These are phyloP conservation scores for Sebastes trivittatus DNA, from an alignment of 2,797 vertebrate species.

Conservation along the genomic window DNA sequence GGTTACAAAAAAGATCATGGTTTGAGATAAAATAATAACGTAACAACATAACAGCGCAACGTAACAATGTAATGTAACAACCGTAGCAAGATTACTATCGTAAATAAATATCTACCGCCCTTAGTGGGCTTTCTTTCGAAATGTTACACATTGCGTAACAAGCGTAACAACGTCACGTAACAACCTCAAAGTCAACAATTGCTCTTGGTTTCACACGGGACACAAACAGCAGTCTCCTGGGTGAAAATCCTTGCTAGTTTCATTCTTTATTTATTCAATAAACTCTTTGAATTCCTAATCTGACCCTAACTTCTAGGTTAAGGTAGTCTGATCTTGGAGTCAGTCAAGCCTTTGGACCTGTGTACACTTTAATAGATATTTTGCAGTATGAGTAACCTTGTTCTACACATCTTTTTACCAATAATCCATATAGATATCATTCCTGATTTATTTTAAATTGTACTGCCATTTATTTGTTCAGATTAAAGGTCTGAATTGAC, in stretches of 20 bases:
- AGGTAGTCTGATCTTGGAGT: rapidly evolving
- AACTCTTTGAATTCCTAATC: background rate
- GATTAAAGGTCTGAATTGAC: background rate
- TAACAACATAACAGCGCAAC: too few relatives aligned
- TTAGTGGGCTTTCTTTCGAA: background rate
- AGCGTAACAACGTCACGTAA: background rate
- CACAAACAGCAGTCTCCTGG: too few relatives aligned
- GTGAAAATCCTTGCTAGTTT: background rate
- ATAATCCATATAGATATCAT: background rate
- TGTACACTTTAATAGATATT: background rate
- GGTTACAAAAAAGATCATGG: background rate
- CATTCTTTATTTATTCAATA: background rate
- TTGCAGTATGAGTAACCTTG: background rate
- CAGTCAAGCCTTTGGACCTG: background rate
- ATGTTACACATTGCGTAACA: too few relatives aligned
- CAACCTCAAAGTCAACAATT: background rate
- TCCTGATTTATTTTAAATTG: background rate
- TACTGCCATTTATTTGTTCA: background rate
- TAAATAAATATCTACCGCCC: background rate
- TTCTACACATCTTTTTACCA: background rate
- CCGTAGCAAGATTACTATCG: too few relatives aligned
- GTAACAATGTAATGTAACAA: too few relatives aligned
- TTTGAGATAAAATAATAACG: background rate
- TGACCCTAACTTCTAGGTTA: too few relatives aligned
- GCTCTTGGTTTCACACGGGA: background rate